phyloP scores from a whole-genome alignment of 2,113 vertebrate species.

The Pavo muticus region DNA sequence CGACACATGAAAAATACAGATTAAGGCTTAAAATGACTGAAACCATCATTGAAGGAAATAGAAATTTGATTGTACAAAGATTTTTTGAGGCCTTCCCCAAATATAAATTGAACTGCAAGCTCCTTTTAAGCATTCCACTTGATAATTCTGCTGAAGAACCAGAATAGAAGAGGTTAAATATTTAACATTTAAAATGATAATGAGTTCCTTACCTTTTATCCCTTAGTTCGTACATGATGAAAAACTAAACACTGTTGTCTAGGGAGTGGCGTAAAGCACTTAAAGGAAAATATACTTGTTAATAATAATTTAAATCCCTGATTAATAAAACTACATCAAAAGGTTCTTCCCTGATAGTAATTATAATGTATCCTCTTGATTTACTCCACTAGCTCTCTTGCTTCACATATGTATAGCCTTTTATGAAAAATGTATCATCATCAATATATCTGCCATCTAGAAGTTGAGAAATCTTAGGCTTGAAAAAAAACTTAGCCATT shows the following conservation, averaged over 20 bases:
- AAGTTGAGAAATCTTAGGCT: neutral
- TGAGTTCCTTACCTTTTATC: neutral
- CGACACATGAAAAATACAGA: too few relatives aligned
- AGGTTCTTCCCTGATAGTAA: neutral
- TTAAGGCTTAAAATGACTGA: neutral
- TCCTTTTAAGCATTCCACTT: neutral
- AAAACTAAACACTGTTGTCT: neutral
- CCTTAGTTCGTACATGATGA: neutral
- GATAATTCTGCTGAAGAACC: neutral
- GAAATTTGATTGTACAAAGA: neutral
- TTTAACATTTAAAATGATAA: neutral
- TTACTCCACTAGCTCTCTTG: neutral
- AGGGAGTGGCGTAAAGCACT: neutral
- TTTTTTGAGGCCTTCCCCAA: neutral
- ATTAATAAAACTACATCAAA: neutral
- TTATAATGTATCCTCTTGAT: neutral
- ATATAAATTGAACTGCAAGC: neutral
- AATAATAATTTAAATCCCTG: neutral
- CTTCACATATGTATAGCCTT: neutral
- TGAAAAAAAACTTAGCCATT: neutral
- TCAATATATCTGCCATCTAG: neutral
- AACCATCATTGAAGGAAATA: neutral
- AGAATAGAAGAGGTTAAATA: constrained; percentile 12
- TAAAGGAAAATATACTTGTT: neutral
- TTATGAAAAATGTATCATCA: neutral